Percentiles rank a stretch among this genome's conserved stretches.
Evolutionary conservation across 2,888 invertebrate species (phyloP).

Genomic region (Lapara coniferarum): DNA sequence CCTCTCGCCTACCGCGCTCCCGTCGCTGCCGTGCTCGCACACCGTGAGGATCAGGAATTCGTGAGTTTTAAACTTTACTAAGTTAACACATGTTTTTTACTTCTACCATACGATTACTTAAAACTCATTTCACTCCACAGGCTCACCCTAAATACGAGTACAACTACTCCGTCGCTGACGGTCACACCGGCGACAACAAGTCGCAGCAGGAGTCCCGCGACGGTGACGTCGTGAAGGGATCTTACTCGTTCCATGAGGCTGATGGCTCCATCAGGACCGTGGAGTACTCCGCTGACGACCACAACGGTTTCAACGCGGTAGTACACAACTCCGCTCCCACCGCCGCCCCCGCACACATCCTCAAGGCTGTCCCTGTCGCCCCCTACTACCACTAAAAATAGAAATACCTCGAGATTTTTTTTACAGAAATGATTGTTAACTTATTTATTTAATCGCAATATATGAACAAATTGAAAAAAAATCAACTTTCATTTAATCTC

Average conservation of each 20-base stretch:
- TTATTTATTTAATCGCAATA: conserved; percentile 38
- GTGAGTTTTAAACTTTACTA: conserved; percentile 1
- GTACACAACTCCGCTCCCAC: conserved; percentile 46
- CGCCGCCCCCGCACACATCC: conserved; percentile 37
- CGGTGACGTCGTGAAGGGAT: conserved; percentile 67
- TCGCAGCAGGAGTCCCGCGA: conserved; percentile 65
- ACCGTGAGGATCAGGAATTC: conserved; percentile 32
- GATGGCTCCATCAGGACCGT: conserved; percentile 68
- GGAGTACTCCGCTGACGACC: conserved; percentile 66
- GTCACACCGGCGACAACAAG: conserved; percentile 71
- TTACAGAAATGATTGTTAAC: conserved; percentile 32
- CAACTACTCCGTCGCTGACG: conserved; percentile 70
- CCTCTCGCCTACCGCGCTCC: conserved; percentile 45
- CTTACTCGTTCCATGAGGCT: conserved; percentile 65
- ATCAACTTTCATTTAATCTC: too few species aligned
- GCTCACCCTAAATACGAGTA: conserved; percentile 53
- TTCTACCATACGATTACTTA: neutral
- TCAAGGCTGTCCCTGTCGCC: conserved; percentile 41
- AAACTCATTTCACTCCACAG: conserved; percentile 5
- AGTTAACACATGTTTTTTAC: neutral
- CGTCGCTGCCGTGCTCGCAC: conserved; percentile 21
- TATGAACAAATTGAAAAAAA: conserved; percentile 18
- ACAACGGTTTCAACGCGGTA: conserved; percentile 56
- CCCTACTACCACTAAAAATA: conserved; percentile 51
- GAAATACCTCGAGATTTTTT: neutral